These are phyloP conservation scores for Lipotes vexillifer DNA, from an alignment of 2,113 vertebrate species.

Conservation along the genomic window DNA sequence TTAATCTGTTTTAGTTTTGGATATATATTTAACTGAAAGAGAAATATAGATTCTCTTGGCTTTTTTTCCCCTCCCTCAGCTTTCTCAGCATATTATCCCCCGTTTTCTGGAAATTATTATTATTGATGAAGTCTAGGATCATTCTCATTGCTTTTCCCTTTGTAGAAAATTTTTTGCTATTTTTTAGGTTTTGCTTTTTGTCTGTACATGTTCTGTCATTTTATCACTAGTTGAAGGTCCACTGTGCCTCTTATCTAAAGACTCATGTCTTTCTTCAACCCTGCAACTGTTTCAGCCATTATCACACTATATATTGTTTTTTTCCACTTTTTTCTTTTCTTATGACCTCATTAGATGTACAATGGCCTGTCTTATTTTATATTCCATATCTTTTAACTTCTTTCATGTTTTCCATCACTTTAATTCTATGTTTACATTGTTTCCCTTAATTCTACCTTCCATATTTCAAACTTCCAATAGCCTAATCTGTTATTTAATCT, in stretches of 20 bases:
- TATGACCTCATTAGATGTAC: neutral
- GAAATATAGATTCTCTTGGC: neutral
- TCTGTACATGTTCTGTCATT: neutral
- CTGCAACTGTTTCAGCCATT: neutral
- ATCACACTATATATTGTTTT: neutral
- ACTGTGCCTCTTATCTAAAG: neutral
- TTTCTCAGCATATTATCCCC: neutral
- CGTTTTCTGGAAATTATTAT: neutral
- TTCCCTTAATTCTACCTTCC: neutral
- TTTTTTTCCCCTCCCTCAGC: no score
- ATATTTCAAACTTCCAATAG: neutral
- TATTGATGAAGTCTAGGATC: neutral
- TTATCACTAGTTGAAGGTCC: neutral
- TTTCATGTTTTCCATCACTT: neutral
- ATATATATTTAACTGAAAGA: neutral
- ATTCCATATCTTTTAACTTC: neutral
- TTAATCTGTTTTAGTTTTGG: neutral
- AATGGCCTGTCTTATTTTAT: neutral
- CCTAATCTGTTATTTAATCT: neutral
- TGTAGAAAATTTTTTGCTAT: neutral
- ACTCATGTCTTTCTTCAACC: neutral
- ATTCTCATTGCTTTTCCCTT: neutral
- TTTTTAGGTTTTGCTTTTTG: neutral
- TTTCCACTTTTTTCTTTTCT: neutral
- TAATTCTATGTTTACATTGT: neutral